Conservation (phyloP, 2,888 invertebrate genomes). For the Maniola hyperantus region DNA sequence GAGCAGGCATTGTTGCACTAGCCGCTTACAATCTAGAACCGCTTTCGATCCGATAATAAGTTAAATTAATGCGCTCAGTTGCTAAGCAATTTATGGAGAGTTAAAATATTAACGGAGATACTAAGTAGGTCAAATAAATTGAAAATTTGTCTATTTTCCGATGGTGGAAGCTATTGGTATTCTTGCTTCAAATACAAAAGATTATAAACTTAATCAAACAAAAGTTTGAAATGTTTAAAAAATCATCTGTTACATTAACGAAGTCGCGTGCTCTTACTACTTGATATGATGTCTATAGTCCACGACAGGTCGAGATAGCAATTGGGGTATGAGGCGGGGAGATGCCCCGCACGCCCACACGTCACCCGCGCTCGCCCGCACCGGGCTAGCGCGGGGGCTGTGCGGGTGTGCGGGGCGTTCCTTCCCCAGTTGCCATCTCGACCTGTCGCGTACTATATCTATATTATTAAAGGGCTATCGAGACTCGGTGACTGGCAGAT, state of each 20-base stretch:
- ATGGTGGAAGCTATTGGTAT: too few relatives aligned
- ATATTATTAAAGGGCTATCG: constrained; percentile 10
- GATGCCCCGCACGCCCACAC: too few relatives aligned
- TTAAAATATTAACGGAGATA: background rate
- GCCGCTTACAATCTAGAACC: constrained; percentile 38
- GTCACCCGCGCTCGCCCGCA: too few relatives aligned
- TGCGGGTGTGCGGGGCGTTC: too few relatives aligned
- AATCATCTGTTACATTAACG: background rate
- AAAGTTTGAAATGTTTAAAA: background rate
- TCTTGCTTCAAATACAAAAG: too few relatives aligned
- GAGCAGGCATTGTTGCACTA: constrained; percentile 58
- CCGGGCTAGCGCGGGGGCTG: too few relatives aligned
- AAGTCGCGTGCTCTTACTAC: constrained; percentile 1
- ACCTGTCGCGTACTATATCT: too few relatives aligned
- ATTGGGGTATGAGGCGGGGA: too few relatives aligned
- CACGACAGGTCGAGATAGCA: too few relatives aligned
- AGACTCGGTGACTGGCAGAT: constrained; percentile 46
- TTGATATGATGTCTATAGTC: background rate
- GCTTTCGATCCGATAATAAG: constrained; percentile 38
- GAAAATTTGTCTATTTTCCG: too few relatives aligned
- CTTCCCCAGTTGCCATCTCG: too few relatives aligned
- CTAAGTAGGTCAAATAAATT: background rate
- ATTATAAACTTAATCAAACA: background rate
- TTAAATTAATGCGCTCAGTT: constrained; percentile 32
- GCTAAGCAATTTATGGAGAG: constrained; percentile 14